These are phyloP conservation scores for Diadema setosum DNA, from an alignment of 35 echinoderm and acorn worm species.

Conservation along the genomic window DNA sequence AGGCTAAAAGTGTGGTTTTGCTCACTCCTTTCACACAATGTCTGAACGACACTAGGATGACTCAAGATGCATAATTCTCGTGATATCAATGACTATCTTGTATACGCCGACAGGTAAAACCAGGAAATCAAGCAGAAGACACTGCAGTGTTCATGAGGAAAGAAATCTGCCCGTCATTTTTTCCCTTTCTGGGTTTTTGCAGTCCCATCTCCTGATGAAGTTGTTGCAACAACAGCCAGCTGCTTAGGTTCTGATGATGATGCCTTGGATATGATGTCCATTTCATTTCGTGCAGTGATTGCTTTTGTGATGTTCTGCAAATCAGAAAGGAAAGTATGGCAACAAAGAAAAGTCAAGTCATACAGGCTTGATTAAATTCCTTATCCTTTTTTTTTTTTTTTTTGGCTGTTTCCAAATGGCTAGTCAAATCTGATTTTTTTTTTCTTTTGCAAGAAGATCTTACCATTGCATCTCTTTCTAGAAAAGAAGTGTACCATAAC, in stretches of 20 bases:
- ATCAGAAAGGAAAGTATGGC: neutral
- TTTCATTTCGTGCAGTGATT: neutral
- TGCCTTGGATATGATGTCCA: neutral
- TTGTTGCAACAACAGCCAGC: neutral
- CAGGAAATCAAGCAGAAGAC: neutral
- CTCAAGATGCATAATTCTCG: neutral
- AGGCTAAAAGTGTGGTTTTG: too few relatives aligned
- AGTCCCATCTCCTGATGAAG: neutral
- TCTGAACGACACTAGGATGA: neutral
- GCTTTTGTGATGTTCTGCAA: slow-evolving; percentile 3
- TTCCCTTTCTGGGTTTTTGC: neutral
- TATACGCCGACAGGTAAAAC: neutral
- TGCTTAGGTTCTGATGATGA: neutral
- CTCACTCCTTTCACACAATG: too few relatives aligned
- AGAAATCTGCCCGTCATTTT: neutral
- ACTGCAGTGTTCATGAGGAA: neutral
- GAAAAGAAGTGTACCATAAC: too few relatives aligned
- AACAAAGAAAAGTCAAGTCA: too few relatives aligned
- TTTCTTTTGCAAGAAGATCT: too few relatives aligned
- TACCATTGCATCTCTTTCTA: too few relatives aligned
- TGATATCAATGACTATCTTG: neutral
- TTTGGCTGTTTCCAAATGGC: too few relatives aligned
- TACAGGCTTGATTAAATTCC: too few relatives aligned
- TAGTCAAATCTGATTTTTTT: too few relatives aligned
- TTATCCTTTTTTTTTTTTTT: too few relatives aligned